Evolutionary conservation across 2,888 invertebrate species (phyloP).

Genomic region (Lasioglossum villosulum): DNA sequence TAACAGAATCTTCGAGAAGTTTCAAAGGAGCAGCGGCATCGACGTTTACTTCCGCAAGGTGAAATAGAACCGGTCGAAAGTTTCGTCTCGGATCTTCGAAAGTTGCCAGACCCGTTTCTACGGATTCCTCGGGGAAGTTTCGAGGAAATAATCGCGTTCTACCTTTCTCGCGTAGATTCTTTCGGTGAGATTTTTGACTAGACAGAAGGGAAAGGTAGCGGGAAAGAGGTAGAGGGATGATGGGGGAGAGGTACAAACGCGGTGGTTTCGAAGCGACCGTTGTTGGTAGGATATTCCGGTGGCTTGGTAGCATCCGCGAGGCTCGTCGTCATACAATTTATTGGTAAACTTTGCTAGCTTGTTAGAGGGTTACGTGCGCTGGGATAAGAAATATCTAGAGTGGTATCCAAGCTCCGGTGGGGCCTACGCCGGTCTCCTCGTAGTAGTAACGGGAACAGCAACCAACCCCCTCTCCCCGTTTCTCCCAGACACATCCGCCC

Average conservation of each 20-base stretch:
- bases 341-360: conserved; percentile 84
- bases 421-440: conserved; percentile 40
- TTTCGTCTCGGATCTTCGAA: neutral
- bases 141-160: neutral
- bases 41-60: neutral
- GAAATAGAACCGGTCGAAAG: neutral
- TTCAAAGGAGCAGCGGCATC: neutral
- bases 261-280: neutral
- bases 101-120: neutral
- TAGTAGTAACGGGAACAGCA: neutral
- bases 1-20: neutral
- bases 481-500: conserved; percentile 13
- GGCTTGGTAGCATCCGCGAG: conserved; percentile 75
- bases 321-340: conserved; percentile 83
- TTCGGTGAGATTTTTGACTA: conserved; percentile 21
- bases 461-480: no score
- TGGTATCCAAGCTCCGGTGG: conserved; percentile 55
- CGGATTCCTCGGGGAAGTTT: neutral
- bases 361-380: conserved; percentile 84
- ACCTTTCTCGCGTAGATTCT: conserved; percentile 12
- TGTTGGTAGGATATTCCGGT: conserved; percentile 76
- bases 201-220: neutral
- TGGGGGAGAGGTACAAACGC: conserved; percentile 18
- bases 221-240: neutral
- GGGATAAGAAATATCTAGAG: conserved; percentile 83